Evolutionary conservation across 2,113 vertebrate species (phyloP).

Genomic region (Cinclus cinclus): DNA sequence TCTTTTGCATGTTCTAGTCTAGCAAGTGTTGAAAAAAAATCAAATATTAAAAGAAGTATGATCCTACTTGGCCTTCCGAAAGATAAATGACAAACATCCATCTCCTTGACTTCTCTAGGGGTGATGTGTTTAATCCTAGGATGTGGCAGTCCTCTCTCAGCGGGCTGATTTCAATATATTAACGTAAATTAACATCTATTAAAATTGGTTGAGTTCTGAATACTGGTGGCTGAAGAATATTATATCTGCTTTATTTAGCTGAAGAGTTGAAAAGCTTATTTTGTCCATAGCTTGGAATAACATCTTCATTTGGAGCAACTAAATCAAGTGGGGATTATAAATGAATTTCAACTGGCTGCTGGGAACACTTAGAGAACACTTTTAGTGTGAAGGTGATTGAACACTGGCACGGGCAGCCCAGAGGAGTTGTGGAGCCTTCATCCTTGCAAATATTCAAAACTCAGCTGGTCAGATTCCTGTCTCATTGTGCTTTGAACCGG

Average conservation of each 20-base stretch:
- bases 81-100: not conserved
- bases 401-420: fast-evolving
- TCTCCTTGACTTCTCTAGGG: not conserved
- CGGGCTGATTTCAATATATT: not conserved
- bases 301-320: constrained; percentile 7
- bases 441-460: not conserved
- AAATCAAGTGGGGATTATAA: not conserved
- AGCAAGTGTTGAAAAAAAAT: not conserved
- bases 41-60: not conserved
- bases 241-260: not conserved
- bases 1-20: not conserved
- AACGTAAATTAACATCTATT: not conserved
- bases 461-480: not conserved
- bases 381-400: not conserved
- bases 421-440: not conserved
- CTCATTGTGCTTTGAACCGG: not conserved
- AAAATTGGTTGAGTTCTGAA: not conserved
- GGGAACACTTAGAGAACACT: not conserved
- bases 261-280: not conserved
- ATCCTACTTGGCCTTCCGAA: not conserved
- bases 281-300: not conserved
- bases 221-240: not conserved
- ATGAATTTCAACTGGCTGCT: not conserved
- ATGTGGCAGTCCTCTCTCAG: not conserved
- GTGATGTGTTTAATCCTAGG: not conserved